These are phyloP conservation scores for Diadumene lineata DNA, from an alignment of 92 coral and sea anemone species.

Conservation along the genomic window DNA sequence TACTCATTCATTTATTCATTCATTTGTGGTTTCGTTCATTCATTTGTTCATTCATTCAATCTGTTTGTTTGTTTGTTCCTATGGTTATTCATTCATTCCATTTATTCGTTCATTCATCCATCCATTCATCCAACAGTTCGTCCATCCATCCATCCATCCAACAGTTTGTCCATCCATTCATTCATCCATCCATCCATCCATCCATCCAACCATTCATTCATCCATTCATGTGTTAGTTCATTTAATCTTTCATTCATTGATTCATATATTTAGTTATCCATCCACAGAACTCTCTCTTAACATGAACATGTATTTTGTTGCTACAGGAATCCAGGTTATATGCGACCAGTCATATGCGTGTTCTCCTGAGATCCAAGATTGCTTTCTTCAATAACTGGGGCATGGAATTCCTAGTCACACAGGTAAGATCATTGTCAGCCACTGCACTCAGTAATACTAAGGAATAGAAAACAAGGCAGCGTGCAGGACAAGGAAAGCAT, in stretches of 20 bases:
- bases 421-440: conserved; percentile 50
- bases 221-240: not conserved
- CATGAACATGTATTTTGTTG: too few species aligned
- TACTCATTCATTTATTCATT: not conserved
- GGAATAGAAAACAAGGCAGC: too few species aligned
- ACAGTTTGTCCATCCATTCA: not conserved
- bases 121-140: not conserved
- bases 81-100: not conserved
- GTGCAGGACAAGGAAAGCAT: too few species aligned
- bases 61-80: not conserved
- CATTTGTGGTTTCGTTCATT: not conserved
- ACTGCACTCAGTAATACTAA: too few species aligned
- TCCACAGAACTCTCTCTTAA: too few species aligned
- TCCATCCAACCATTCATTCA: not conserved
- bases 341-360: conserved; percentile 91
- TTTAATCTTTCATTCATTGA: too few species aligned
- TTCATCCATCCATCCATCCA: not conserved
- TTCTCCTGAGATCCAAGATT: conserved; percentile 84
- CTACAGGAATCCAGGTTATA: conserved; percentile 81
- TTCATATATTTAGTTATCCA: conserved; percentile 13
- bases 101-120: not conserved
- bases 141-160: not conserved
- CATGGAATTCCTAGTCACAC: conserved; percentile 92
- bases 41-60: not conserved
- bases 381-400: conserved; percentile 98